Evolutionary conservation across 2,888 invertebrate genomes (phyloP), one percentile per base, ranked within the genome.

Genomic region (Phalangium opilio): DNA sequence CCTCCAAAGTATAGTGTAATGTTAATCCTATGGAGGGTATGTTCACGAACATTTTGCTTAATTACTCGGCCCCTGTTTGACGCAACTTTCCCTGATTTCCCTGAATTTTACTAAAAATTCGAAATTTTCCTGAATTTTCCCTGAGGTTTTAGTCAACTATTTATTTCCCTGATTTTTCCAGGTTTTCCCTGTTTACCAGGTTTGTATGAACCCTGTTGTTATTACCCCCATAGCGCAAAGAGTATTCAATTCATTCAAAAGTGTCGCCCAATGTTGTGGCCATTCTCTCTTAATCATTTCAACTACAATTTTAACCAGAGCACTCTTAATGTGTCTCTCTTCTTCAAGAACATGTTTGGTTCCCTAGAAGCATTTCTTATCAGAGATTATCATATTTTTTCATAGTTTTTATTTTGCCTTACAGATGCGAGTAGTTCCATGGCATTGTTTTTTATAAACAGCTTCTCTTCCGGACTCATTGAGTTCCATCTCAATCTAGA

Each of bases 231-330:
- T 74, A 11, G 77, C 73, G 63, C 86, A 85, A 1, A 86, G 80
- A 58, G 79, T 78, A 50, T 83, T 82, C 2, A 93, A 71, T 64
- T 91, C 90, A 0, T 76, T 71, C 27, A 93, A 66, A 32, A 95
- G 66, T 0, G 83, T 78, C 0, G 87, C 83, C 93, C 93, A 95
- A 55, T 91, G 85, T 63, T 93, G 93, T 0, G 95, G 95, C 95
- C 93, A 95, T 64, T 93, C 93, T 10, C 93, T 73, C 63, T 93
- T 93, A 45, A 89, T 83, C 80, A 95, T 89, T 70, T 95, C 93
- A 0, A 95, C 93, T 45, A 93, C 78, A n/a, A 91, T 82, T 42
- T 90, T 74, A 12, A 89, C 62, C 38, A 68, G 54, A 7, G 57
- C 65, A 60, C 67, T 64, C 52, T 67, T 66, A 38, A 67, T 60